Percentiles rank a stretch among this genome's conserved stretches.
phyloP scores from a whole-genome alignment of 2,888 invertebrate species.

The Lasioglossum morio region DNA sequence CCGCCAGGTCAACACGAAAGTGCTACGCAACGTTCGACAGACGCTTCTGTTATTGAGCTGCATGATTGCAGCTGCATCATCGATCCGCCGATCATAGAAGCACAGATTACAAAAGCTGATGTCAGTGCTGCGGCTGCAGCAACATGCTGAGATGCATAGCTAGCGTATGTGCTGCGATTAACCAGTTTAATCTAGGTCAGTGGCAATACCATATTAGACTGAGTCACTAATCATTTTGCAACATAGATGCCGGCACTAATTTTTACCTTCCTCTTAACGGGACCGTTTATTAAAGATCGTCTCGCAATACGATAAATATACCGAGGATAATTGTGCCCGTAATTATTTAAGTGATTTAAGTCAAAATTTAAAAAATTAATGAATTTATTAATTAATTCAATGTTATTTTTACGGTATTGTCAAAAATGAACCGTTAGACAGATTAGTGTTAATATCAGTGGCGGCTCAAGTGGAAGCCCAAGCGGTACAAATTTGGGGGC shows the following conservation, averaged over 20 bases:
- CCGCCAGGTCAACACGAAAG: slow-evolving; percentile 57
- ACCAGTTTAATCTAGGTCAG: slow-evolving; percentile 39
- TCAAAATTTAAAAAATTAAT: too few species aligned
- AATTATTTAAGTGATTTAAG: too few species aligned
- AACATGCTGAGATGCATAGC: slow-evolving; percentile 21
- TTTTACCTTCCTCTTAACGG: background rate
- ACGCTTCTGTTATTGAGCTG: slow-evolving; percentile 14
- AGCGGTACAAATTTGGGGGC: too few species aligned
- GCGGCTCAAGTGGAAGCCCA: too few species aligned
- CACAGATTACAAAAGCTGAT: slow-evolving; percentile 37
- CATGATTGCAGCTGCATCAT: slow-evolving; percentile 37
- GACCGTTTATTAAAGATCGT: background rate
- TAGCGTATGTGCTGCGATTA: background rate
- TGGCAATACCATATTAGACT: slow-evolving; percentile 31
- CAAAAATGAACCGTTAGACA: too few species aligned
- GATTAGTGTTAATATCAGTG: too few species aligned
- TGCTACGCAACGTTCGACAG: slow-evolving; percentile 40
- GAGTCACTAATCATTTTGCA: slow-evolving; percentile 8
- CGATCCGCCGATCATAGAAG: slow-evolving; percentile 31
- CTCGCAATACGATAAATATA: background rate
- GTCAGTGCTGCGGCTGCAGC: slow-evolving; percentile 40
- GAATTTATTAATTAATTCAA: too few species aligned
- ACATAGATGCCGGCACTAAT: background rate
- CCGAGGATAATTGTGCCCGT: background rate
- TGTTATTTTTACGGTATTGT: too few species aligned